Evolutionary conservation across 2,888 invertebrate genomes (phyloP).

Genomic region (Lymantria dispar): DNA sequence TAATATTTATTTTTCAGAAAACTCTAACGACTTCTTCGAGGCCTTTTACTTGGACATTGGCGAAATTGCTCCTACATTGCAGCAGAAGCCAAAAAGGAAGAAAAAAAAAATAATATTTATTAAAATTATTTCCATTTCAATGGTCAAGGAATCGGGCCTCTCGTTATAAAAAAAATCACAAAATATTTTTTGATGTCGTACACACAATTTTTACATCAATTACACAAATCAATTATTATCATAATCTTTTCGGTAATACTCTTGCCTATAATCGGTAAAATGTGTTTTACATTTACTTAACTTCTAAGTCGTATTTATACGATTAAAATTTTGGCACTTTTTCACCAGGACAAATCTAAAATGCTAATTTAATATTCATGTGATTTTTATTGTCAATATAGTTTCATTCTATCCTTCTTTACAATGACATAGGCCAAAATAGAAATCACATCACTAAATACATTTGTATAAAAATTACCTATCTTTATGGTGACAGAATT

Average conservation of each 20-base stretch:
- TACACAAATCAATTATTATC: neutral
- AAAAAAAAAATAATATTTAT: too few species aligned
- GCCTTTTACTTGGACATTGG: too few species aligned
- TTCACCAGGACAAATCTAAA: neutral
- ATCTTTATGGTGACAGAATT: too few species aligned
- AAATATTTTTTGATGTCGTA: too few species aligned
- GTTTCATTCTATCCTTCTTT: neutral
- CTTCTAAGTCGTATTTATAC: neutral
- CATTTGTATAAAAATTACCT: neutral
- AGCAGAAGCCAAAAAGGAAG: too few species aligned
- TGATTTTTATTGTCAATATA: constrained; percentile 8
- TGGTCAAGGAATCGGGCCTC: too few species aligned
- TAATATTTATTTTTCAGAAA: too few species aligned
- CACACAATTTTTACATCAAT: neutral
- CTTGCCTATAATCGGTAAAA: constrained; percentile 3
- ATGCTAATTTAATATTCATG: neutral
- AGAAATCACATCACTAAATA: neutral
- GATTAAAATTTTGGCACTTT: constrained; percentile 7
- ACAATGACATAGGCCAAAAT: neutral
- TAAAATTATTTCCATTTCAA: too few species aligned
- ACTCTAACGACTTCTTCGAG: too few species aligned
- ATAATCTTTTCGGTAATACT: neutral
- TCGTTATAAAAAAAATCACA: too few species aligned
- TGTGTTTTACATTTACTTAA: neutral
- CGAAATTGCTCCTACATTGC: too few species aligned